phyloP scores from a whole-genome alignment of 2,888 invertebrate genomes.

The Ecdyonurus torrentis region DNA sequence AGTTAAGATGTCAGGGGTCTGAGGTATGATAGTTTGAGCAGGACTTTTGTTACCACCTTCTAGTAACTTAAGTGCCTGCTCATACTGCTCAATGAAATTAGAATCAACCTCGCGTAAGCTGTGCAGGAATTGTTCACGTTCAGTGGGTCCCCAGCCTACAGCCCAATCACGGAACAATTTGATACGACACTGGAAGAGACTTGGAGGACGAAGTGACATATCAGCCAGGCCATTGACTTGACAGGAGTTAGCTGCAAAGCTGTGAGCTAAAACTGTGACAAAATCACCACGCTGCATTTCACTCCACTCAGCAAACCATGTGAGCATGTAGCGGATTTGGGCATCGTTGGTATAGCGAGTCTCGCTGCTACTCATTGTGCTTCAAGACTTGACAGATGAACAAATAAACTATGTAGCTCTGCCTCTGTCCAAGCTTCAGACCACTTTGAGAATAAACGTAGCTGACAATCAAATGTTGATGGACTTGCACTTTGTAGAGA shows the following conservation, averaged over 20 bases:
- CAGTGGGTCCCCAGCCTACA: conserved; percentile 55
- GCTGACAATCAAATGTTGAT: background rate
- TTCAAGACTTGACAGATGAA: background rate
- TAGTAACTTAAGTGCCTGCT: conserved; percentile 12
- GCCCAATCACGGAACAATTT: conserved; percentile 77
- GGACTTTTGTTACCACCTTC: background rate
- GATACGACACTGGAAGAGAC: conserved; percentile 66
- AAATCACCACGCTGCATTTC: conserved; percentile 76
- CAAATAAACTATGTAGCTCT: background rate
- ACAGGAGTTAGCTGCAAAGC: conserved; percentile 37
- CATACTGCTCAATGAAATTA: conserved; percentile 48
- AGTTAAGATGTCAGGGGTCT: background rate
- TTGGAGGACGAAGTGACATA: conserved; percentile 57
- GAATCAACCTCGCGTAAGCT: conserved; percentile 54
- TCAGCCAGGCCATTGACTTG: conserved; percentile 58
- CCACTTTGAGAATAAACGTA: background rate
- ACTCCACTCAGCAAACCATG: conserved; percentile 83
- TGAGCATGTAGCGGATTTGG: conserved; percentile 62
- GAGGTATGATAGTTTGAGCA: background rate
- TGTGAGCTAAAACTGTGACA: conserved; percentile 53
- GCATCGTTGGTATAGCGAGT: conserved; percentile 37
- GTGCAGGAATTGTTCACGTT: conserved; percentile 48
- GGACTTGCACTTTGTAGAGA: background rate
- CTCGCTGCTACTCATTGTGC: conserved; percentile 13
- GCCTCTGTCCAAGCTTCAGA: background rate